These are phyloP conservation scores for Ceyx cyanopectus DNA, from an alignment of 2,113 vertebrate species.

Conservation along the genomic window DNA sequence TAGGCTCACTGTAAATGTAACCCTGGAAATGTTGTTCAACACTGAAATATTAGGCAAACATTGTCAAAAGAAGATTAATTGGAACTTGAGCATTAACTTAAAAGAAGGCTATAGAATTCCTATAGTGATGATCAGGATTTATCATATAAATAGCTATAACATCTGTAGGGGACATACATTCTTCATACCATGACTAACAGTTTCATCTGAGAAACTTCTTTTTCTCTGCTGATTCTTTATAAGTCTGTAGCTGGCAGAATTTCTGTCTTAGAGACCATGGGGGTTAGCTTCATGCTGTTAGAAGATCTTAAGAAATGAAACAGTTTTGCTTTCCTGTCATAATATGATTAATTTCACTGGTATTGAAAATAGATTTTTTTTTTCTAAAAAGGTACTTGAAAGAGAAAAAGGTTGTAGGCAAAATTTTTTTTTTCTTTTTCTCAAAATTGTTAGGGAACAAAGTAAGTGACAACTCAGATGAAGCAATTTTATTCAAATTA, in stretches of 20 bases:
- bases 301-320: constrained; percentile 48
- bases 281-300: constrained; percentile 52
- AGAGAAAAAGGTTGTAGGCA: not conserved
- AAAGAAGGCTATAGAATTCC: constrained; percentile 61
- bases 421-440: not conserved
- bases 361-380: constrained; percentile 1
- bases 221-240: constrained; percentile 48
- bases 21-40: constrained; percentile 61
- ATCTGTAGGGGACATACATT: constrained; percentile 69
- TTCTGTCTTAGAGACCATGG: constrained; percentile 56
- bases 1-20: constrained; percentile 57
- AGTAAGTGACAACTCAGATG: constrained; percentile 1
- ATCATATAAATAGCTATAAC: constrained; percentile 75
- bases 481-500: not conserved
- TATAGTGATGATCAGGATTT: constrained; percentile 63
- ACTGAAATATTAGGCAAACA: constrained; percentile 74
- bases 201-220: constrained; percentile 63
- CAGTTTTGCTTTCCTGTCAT: constrained; percentile 69
- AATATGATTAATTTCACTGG: constrained; percentile 60
- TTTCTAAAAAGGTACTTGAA: constrained; percentile 3
- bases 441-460: constrained; percentile 3
- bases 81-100: constrained; percentile 66
- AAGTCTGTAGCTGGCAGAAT: constrained; percentile 46
- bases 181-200: constrained; percentile 59
- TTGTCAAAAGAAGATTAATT: constrained; percentile 76